A percentile compares a stretch with the other conserved stretches of the same genome.
Conservation (phyloP, 2,113 vertebrate species). For the Todiramphus chloris region DNA sequence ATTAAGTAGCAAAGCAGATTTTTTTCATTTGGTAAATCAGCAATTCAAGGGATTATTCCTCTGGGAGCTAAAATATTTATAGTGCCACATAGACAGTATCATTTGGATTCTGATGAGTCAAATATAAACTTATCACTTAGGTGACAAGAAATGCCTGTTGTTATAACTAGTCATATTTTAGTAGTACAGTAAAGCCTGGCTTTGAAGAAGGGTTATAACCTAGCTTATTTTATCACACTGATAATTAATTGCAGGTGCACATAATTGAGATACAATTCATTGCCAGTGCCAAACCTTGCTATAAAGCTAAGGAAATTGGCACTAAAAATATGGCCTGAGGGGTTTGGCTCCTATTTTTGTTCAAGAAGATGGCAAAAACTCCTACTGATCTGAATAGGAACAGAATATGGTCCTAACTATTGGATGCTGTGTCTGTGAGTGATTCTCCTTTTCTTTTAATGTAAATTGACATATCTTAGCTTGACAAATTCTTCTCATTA, state of each 20-base stretch:
- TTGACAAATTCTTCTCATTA: constrained; percentile 58
- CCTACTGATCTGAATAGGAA: background rate
- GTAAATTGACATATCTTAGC: background rate
- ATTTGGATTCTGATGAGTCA: background rate
- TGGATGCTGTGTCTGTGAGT: background rate
- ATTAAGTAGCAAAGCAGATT: background rate
- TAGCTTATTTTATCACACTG: background rate
- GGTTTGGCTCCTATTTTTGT: background rate
- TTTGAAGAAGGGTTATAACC: background rate
- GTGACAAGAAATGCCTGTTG: background rate
- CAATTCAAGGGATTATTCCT: background rate
- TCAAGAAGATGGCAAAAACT: background rate
- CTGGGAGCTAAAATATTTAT: background rate
- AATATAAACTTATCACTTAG: background rate
- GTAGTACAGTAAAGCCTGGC: background rate
- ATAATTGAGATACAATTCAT: background rate
- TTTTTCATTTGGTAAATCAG: background rate
- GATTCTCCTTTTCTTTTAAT: constrained; percentile 3
- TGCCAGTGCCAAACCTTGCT: background rate
- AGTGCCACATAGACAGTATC: background rate
- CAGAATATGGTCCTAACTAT: background rate
- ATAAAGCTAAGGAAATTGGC: background rate
- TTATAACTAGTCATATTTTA: background rate
- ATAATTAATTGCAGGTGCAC: constrained; percentile 28
- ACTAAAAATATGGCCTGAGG: background rate